Evolutionary conservation across 1,140 invertebrate species (phyloP).

Genomic region (Drosophila fuyamai): DNA sequence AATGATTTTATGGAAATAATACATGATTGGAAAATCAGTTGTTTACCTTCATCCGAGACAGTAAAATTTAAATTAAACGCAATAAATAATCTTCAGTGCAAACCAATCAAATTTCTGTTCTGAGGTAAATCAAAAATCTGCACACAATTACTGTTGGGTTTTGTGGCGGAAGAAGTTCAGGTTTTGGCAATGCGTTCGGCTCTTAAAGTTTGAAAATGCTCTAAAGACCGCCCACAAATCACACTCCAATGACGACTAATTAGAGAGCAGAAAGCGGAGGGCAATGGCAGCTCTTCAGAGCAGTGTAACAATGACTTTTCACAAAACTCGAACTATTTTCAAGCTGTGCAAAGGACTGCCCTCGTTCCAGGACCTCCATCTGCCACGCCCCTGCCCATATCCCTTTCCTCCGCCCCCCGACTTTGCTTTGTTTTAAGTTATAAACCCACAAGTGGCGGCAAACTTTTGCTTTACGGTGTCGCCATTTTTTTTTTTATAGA

Average conservation of each 20-base stretch:
- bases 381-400: constrained; percentile 19
- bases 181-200: constrained; percentile 5
- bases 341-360: constrained; percentile 54
- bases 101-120: constrained; percentile 13
- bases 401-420: background rate
- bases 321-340: constrained; percentile 74
- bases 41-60: too few species aligned
- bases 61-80: too few species aligned
- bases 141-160: constrained; percentile 37
- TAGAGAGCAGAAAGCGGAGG: constrained; percentile 64
- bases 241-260: constrained; percentile 80
- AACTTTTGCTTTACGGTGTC: constrained; percentile 67
- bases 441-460: constrained; percentile 76
- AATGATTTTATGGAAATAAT: too few species aligned
- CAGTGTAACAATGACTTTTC: constrained; percentile 75
- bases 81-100: constrained; percentile 4
- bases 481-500: constrained; percentile 56
- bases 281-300: constrained; percentile 36
- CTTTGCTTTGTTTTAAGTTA: constrained; percentile 72
- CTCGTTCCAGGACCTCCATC: constrained; percentile 4
- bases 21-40: too few species aligned
- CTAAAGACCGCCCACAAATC: constrained; percentile 69
- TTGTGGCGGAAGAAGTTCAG: constrained; percentile 43
- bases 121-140: constrained; percentile 49
- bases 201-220: constrained; percentile 34